A percentile compares a stretch with the other conserved stretches of the same genome.
These are phyloP conservation scores for Phrynocephalus forsythii DNA, from an alignment of 2,797 vertebrate species.

Conservation along the genomic window DNA sequence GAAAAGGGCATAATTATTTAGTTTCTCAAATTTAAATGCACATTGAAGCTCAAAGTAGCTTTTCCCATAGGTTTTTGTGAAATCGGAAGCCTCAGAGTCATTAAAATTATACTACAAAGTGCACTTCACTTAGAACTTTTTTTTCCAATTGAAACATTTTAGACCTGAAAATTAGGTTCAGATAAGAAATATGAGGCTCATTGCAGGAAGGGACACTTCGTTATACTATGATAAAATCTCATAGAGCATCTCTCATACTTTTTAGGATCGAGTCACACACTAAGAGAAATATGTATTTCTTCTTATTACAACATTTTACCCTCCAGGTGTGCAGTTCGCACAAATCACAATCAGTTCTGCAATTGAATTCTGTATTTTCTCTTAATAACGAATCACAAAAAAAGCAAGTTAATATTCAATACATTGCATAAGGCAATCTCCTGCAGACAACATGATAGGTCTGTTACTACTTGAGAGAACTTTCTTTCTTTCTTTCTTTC, in stretches of 20 bases:
- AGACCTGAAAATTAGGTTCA: not conserved
- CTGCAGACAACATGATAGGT: no score
- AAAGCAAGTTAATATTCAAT: no score
- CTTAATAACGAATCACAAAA: no score
- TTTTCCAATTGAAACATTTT: not conserved
- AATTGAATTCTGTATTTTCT: no score
- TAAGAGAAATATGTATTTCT: not conserved
- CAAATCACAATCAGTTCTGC: no score
- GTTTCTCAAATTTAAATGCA: conserved; percentile 21
- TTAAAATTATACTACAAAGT: conserved; percentile 28
- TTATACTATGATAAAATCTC: not conserved
- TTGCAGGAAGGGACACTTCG: not conserved
- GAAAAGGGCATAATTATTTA: conserved; percentile 34
- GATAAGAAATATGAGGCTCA: not conserved
- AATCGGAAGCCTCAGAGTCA: not conserved
- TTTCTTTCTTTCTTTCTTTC: no score
- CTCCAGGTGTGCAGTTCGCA: not conserved
- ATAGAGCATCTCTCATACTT: not conserved
- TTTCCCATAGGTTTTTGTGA: not conserved
- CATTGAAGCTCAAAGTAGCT: conserved; percentile 10
- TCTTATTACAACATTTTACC: not conserved
- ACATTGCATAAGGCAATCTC: no score
- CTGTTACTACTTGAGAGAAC: no score
- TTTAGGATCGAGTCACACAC: not conserved
- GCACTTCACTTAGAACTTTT: not conserved